These are phyloP conservation scores for Reticulitermes lucifugus DNA, from an alignment of 2,888 invertebrate species.

Conservation along the genomic window DNA sequence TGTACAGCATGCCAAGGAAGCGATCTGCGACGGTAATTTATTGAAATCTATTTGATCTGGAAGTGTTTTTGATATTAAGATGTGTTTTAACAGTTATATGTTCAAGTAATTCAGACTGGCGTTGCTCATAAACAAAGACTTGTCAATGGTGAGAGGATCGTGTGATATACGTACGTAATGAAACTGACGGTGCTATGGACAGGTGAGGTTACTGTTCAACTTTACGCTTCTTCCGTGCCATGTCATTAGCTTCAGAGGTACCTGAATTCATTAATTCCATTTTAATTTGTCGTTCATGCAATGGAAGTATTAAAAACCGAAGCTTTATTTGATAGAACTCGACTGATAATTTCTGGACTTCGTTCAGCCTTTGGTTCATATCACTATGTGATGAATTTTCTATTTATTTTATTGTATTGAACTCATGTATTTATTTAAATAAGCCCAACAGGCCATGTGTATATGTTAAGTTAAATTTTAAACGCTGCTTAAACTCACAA, in stretches of 20 bases:
- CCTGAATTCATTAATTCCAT: background rate
- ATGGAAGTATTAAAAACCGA: background rate
- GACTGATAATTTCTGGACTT: slow-evolving; percentile 7
- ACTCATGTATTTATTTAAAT: background rate
- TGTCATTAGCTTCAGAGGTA: background rate
- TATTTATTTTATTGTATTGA: background rate
- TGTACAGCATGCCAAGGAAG: too few relatives aligned
- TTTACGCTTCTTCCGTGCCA: background rate
- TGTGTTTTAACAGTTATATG: too few relatives aligned
- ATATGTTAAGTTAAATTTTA: background rate
- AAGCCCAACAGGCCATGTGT: background rate
- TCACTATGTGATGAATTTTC: background rate
- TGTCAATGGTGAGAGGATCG: too few relatives aligned
- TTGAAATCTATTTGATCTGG: too few relatives aligned
- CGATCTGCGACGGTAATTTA: too few relatives aligned
- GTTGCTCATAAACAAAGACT: too few relatives aligned
- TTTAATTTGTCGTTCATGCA: background rate
- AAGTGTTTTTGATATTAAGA: too few relatives aligned
- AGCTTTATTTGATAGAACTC: background rate
- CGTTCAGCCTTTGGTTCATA: background rate
- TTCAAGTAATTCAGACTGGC: too few relatives aligned
- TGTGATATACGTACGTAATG: too few relatives aligned
- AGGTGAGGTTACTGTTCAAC: background rate
- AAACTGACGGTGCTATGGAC: background rate
- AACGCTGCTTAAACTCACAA: background rate